These are phyloP conservation scores for Seira musarum DNA, from an alignment of 2,888 invertebrate genomes.

Conservation along the genomic window DNA sequence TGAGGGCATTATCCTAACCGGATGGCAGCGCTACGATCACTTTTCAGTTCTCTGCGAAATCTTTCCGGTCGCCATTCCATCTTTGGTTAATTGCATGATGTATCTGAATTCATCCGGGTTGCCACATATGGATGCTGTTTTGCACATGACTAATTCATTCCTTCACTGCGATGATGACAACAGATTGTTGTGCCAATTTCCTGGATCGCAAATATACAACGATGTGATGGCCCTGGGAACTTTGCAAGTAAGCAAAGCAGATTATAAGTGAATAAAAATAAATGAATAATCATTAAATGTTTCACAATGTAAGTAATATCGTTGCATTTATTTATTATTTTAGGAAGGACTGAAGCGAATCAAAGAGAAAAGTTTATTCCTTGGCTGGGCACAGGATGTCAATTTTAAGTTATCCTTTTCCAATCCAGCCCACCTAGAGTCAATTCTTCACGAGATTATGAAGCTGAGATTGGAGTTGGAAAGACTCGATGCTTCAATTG, in stretches of 20 bases:
- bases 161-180: constrained; percentile 61
- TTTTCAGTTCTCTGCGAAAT: constrained; percentile 79
- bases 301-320: background rate
- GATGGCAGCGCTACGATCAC: constrained; percentile 83
- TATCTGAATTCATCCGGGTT: constrained; percentile 71
- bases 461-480: constrained; percentile 61
- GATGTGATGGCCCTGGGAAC: constrained; percentile 38
- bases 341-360: constrained; percentile 55
- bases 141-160: constrained; percentile 52
- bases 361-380: constrained; percentile 60
- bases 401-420: constrained; percentile 61
- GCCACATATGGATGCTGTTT: constrained; percentile 59
- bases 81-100: constrained; percentile 77
- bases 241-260: constrained; percentile 30
- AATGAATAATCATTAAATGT: no score
- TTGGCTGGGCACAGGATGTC: constrained; percentile 63
- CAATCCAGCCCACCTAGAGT: constrained; percentile 63
- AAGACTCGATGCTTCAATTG: constrained; percentile 43
- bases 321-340: constrained; percentile 29
- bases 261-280: no score
- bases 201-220: constrained; percentile 63
- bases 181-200: constrained; percentile 65
- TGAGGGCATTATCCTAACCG: constrained; percentile 78
- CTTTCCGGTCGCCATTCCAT: constrained; percentile 78
- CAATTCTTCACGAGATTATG: constrained; percentile 52